Percentiles rank a stretch among this genome's conserved stretches.
phyloP scores from a whole-genome alignment of 2,888 invertebrate species.

The Philopedon plagiatum region DNA sequence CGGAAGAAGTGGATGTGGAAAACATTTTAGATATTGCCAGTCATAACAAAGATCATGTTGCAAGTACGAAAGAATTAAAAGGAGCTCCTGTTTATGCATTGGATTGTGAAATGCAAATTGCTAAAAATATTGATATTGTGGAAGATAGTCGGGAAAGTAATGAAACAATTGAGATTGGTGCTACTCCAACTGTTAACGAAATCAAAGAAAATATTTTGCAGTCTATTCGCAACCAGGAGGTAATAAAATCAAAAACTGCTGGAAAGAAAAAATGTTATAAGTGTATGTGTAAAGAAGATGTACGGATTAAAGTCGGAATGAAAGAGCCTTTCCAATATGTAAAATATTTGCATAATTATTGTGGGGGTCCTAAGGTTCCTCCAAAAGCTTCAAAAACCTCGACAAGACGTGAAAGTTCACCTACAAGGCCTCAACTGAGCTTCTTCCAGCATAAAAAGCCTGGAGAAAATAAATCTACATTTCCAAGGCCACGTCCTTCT shows the following conservation, averaged over 20 bases:
- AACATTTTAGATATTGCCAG: background rate
- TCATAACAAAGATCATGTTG: background rate
- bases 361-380: background rate
- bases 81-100: background rate
- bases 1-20: background rate
- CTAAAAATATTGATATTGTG: background rate
- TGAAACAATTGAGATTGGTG: background rate
- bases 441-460: background rate
- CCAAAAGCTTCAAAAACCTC: background rate
- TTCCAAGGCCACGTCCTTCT: background rate
- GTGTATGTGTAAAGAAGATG: background rate
- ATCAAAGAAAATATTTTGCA: conserved; percentile 2
- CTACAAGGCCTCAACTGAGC: background rate
- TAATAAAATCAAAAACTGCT: background rate
- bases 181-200: background rate
- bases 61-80: background rate
- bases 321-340: background rate
- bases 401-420: background rate
- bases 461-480: background rate
- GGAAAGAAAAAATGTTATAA: background rate
- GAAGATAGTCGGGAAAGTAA: background rate
- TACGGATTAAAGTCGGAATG: background rate
- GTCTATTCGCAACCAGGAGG: background rate
- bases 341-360: conserved; percentile 6
- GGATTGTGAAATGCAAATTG: background rate